phyloP scores from a whole-genome alignment of 2,888 invertebrate species.

The Seladonia tumulorum region DNA sequence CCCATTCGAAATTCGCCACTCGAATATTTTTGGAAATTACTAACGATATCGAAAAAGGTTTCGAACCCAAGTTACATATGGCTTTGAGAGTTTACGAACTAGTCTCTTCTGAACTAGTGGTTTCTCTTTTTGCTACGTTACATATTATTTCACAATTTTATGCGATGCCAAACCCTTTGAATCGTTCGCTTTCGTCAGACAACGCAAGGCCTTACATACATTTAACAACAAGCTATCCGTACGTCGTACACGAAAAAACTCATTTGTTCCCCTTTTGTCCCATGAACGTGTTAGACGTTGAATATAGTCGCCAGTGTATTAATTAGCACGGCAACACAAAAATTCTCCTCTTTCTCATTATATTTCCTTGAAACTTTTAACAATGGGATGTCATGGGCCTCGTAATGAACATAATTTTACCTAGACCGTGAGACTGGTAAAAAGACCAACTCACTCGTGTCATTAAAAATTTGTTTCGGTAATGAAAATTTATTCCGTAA shows the following conservation, averaged over 20 bases:
- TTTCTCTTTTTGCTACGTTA: neutral
- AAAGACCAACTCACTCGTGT: neutral
- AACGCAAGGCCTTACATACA: neutral
- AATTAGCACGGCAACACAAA: neutral
- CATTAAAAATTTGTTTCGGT: neutral
- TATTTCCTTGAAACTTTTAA: constrained; percentile 1
- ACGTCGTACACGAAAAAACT: neutral
- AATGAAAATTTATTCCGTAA: neutral
- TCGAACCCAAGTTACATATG: too few relatives aligned
- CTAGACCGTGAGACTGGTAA: neutral
- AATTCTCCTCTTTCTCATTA: neutral
- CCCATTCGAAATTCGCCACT: too few relatives aligned
- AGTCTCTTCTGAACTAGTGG: too few relatives aligned
- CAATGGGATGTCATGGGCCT: neutral
- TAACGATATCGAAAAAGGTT: too few relatives aligned
- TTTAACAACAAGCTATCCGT: neutral
- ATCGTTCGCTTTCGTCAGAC: neutral
- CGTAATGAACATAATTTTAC: neutral
- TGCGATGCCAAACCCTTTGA: too few relatives aligned
- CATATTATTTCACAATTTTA: neutral
- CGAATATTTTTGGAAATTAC: too few relatives aligned
- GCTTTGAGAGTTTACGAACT: too few relatives aligned
- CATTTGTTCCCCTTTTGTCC: neutral
- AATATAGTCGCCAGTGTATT: neutral
- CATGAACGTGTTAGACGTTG: neutral